Evolutionary conservation across 1,140 invertebrate species (phyloP), one percentile per base, ranked within the genome.

Genomic region (Aleiodes sp.): DNA sequence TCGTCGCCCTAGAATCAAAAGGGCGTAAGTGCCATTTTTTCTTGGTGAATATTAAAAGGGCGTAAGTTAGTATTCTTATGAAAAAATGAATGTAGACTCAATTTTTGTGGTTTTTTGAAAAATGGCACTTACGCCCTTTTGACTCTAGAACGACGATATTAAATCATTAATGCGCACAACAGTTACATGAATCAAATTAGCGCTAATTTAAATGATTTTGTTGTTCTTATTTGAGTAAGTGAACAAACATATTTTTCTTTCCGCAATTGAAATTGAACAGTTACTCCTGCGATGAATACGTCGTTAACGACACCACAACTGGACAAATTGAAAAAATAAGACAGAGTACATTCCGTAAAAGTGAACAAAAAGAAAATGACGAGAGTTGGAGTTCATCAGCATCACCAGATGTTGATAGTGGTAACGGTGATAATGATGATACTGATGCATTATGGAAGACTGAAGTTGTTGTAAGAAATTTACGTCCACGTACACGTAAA

Each of bases 251-350:
- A 33, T 33, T 4, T 33, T 33, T 33, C 4, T 33, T 33, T 33
- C n/a, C n/a, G n/a, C n/a, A n/a, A n/a, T n/a, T n/a, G n/a, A n/a
- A n/a, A n/a, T n/a, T n/a, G n/a, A n/a, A 67, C 87, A 93, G 93
- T 84, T 94, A 94, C 79, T 87, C 88, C 73, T 94, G 93, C 88
- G 92, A 94, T 86, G 92, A 94, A 71, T 94, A 92, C 88, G 90
- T 93, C 26, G 88, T 91, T 70, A 94, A 94, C 83, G 92, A 94
- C 77, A 90, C 89, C n/a, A 83, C 87, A 70, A 81, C 86, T 68
- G 87, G 89, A 31, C 87, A 88, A 75, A 86, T 93, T 76, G 88
- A 91, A 76, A 87, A 87, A 80, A 86, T 90, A 75, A 87, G 90
- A 63, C 86, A 91, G 14, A 78, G 70, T 24, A 78, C 77, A 9